These are phyloP conservation scores for Pseudachorutes palmiensis DNA, from an alignment of 1,140 invertebrate species.

Conservation along the genomic window DNA sequence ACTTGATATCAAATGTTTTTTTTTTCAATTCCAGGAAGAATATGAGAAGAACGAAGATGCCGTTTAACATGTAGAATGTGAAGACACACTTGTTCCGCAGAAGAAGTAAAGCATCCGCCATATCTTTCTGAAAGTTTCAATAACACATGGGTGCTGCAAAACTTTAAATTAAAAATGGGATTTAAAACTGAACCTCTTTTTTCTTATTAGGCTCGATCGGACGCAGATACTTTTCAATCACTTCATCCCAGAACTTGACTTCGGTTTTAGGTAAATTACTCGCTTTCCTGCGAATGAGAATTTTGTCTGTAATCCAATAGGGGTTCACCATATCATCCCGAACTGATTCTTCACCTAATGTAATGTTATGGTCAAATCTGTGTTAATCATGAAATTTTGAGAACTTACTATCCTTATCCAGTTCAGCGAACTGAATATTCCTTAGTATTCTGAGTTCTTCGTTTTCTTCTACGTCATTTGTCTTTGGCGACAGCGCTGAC, in stretches of 20 bases:
- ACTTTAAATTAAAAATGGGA: background rate
- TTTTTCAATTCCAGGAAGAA: conserved; percentile 71
- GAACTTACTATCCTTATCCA: background rate
- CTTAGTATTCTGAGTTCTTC: background rate
- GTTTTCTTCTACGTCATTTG: background rate
- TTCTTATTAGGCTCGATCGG: conserved; percentile 57
- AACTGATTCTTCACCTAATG: conserved; percentile 18
- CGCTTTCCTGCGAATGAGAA: conserved; percentile 53
- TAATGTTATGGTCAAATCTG: background rate
- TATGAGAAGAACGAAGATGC: conserved; percentile 68
- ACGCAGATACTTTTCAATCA: conserved; percentile 62
- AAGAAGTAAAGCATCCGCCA: conserved; percentile 53
- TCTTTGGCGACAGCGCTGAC: background rate
- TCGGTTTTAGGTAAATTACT: conserved; percentile 55
- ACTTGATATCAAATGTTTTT: conserved; percentile 58
- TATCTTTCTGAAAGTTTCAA: conserved; percentile 45
- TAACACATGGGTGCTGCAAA: conserved; percentile 16
- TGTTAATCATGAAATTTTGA: background rate
- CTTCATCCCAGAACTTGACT: conserved; percentile 60
- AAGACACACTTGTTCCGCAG: conserved; percentile 64
- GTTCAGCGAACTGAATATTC: background rate
- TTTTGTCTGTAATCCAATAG: conserved; percentile 61
- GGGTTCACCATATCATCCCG: conserved; percentile 52
- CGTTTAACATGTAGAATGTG: conserved; percentile 75
- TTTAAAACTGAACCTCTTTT: conserved; percentile 44